These are phyloP conservation scores for Cryptocephalus moraei DNA, from an alignment of 2,888 invertebrate species.

Conservation along the genomic window DNA sequence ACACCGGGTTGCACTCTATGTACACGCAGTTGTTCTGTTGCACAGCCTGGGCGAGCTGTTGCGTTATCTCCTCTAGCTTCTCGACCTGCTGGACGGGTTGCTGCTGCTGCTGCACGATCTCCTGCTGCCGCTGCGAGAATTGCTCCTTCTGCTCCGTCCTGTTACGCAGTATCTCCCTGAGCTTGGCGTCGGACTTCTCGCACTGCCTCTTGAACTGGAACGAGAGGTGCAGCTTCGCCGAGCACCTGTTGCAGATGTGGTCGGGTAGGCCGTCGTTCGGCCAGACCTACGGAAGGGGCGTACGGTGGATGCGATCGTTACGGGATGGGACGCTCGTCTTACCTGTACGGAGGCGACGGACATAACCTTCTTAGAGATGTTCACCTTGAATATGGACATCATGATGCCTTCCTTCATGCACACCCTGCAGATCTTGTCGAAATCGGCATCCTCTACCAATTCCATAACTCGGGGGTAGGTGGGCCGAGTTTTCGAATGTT, in stretches of 20 bases:
- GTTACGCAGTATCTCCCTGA: conserved; percentile 30
- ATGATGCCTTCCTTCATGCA: conserved; percentile 36
- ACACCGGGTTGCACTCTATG: conserved; percentile 30
- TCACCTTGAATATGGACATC: conserved; percentile 40
- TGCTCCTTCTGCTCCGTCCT: conserved; percentile 4
- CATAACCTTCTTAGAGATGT: conserved; percentile 40
- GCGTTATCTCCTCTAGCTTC: conserved; percentile 5
- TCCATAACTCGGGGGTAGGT: no score
- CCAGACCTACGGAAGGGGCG: conserved; percentile 34
- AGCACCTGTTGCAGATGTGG: conserved; percentile 40
- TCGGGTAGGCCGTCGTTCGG: conserved; percentile 39
- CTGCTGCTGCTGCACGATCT: neutral
- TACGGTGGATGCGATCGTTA: neutral
- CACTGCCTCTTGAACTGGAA: conserved; percentile 41
- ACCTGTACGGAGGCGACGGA: conserved; percentile 39
- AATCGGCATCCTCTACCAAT: conserved; percentile 18
- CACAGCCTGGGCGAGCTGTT: conserved; percentile 16
- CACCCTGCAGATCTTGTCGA: conserved; percentile 36
- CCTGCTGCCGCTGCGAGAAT: neutral
- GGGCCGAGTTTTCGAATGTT: no score
- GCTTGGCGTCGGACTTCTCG: conserved; percentile 38
- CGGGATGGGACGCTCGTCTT: neutral
- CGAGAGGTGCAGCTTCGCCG: conserved; percentile 37
- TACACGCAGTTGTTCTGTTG: conserved; percentile 29
- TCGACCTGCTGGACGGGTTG: neutral